A percentile compares a stretch with the other conserved stretches of the same genome.
These are phyloP conservation scores for Adelphocoris suturalis DNA, from an alignment of 2,888 invertebrate genomes.

Conservation along the genomic window DNA sequence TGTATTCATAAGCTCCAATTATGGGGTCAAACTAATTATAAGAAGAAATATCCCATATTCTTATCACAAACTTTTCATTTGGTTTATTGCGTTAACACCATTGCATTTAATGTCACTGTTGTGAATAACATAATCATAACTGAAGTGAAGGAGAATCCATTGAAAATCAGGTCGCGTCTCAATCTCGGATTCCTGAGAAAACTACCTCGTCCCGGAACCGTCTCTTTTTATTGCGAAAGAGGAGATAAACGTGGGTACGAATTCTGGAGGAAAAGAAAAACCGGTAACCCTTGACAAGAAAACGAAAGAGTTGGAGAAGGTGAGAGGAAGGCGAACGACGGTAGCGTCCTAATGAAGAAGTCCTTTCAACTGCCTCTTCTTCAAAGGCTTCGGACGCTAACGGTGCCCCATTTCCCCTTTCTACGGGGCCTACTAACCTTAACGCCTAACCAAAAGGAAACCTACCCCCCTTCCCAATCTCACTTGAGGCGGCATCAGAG, in stretches of 20 bases:
- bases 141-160: background rate
- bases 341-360: conserved; percentile 45
- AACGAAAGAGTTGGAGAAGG: conserved; percentile 3
- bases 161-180: background rate
- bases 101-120: background rate
- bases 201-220: background rate
- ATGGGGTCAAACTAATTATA: no score
- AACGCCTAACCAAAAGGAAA: conserved; percentile 42
- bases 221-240: background rate
- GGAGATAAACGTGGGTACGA: background rate
- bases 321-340: conserved; percentile 4
- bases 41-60: no score
- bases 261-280: background rate
- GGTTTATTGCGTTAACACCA: no score
- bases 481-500: conserved; percentile 34
- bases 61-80: no score
- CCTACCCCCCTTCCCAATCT: conserved; percentile 19
- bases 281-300: background rate
- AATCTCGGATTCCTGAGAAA: background rate
- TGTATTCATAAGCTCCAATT: no score
- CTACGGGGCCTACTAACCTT: conserved; percentile 29
- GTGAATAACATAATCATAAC: background rate
- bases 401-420: conserved; percentile 34
- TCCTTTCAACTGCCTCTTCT: conserved; percentile 45
- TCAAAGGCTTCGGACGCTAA: conserved; percentile 45